Percentiles rank a stretch among this genome's conserved stretches.
These are phyloP conservation scores for Cyanocitta stelleri DNA, from an alignment of 2,113 vertebrate genomes.

Conservation along the genomic window DNA sequence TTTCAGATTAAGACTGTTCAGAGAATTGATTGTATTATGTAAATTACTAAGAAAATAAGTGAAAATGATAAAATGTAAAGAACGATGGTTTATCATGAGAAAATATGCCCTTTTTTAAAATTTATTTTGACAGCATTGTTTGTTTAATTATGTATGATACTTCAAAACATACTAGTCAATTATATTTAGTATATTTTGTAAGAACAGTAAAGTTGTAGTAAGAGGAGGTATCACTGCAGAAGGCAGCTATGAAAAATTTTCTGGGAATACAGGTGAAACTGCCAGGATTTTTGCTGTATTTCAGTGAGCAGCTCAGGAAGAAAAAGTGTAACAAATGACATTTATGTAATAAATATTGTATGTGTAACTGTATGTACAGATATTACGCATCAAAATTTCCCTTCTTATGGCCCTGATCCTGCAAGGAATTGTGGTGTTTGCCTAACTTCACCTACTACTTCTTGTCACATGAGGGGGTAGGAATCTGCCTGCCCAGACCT, in stretches of 20 bases:
- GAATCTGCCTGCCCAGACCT: not conserved
- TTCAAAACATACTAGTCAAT: not conserved
- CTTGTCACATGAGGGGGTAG: not conserved
- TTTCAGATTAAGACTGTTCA: not conserved
- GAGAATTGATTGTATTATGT: not conserved
- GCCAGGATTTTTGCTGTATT: not conserved
- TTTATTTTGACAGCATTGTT: not conserved
- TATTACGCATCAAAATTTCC: not conserved
- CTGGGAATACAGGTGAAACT: not conserved
- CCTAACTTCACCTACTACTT: not conserved
- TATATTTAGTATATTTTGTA: not conserved
- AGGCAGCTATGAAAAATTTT: constrained; percentile 23
- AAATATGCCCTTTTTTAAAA: not conserved
- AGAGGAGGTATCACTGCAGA: not conserved
- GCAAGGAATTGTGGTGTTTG: not conserved
- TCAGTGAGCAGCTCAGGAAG: not conserved
- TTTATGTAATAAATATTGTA: constrained; percentile 1
- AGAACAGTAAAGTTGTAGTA: not conserved
- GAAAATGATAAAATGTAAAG: not conserved
- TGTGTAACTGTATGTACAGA: not conserved
- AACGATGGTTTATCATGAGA: not conserved
- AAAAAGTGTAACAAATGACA: not conserved
- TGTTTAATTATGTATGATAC: not conserved
- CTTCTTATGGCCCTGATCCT: not conserved
- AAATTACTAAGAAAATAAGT: not conserved